Evolutionary conservation across 2,113 vertebrate genomes (phyloP).

Genomic region (Rafetus swinhoei): DNA sequence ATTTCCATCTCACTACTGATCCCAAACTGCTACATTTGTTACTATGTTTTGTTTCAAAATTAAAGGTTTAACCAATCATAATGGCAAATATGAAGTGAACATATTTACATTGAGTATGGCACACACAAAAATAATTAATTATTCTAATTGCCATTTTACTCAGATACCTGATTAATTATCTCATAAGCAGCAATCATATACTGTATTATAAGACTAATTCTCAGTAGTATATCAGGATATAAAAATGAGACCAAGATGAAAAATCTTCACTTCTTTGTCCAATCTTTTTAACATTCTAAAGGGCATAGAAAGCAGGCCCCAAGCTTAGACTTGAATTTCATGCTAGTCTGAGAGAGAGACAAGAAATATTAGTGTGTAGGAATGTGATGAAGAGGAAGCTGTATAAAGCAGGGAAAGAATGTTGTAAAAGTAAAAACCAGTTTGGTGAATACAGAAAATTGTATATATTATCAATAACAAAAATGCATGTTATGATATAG

Average conservation of each 20-base stretch:
- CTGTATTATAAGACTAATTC: neutral
- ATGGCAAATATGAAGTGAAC: neutral
- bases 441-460: constrained; percentile 54
- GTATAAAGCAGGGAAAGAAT: neutral
- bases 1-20: neutral
- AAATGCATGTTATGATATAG: constrained; percentile 25
- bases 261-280: neutral
- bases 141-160: neutral
- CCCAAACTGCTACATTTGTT: neutral
- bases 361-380: fast-evolving
- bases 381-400: neutral
- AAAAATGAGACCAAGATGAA: neutral
- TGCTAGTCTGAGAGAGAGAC: neutral
- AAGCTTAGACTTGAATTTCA: neutral
- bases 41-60: constrained; percentile 12
- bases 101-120: neutral
- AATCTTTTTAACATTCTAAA: neutral
- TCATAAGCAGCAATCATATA: neutral
- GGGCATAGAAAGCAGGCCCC: neutral
- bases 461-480: constrained; percentile 40
- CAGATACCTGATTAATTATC: neutral
- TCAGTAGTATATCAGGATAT: neutral
- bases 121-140: neutral
- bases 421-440: constrained; percentile 2
- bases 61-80: neutral